These are phyloP conservation scores for Chaetura pelagica DNA, from an alignment of 2,113 vertebrate species.

Conservation along the genomic window DNA sequence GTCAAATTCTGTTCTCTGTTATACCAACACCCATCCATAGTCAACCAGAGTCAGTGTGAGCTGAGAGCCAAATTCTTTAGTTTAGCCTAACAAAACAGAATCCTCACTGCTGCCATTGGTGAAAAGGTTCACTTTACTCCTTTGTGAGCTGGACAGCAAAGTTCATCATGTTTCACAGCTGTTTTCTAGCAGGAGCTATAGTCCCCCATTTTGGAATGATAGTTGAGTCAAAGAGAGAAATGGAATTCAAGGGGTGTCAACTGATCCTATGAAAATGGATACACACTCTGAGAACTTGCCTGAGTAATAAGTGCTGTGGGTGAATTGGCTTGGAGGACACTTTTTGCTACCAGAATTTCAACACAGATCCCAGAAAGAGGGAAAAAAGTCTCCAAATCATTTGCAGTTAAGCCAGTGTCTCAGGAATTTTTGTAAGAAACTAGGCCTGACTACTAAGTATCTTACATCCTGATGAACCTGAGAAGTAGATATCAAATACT, in stretches of 20 bases:
- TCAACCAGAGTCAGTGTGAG: background rate
- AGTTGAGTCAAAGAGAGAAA: background rate
- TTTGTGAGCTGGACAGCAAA: background rate
- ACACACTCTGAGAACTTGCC: background rate
- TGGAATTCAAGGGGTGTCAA: background rate
- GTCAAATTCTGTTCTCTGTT: background rate
- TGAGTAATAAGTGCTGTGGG: background rate
- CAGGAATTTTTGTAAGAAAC: background rate
- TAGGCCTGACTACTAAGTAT: background rate
- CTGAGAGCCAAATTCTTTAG: background rate
- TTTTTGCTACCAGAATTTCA: conserved; percentile 43
- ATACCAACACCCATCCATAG: background rate
- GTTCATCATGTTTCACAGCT: background rate
- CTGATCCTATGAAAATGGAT: background rate
- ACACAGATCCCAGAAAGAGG: background rate
- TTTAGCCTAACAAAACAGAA: background rate
- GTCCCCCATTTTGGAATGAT: background rate
- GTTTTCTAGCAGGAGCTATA: background rate
- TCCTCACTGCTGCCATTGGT: background rate
- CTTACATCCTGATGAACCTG: background rate
- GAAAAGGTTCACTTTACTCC: background rate
- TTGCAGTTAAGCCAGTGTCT: background rate
- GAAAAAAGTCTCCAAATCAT: background rate
- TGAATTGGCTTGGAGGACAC: background rate
- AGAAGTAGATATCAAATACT: background rate